Percentiles rank a stretch among this genome's conserved stretches.
Conservation (phyloP, 2,113 vertebrate genomes). For the Ailuropoda melanoleuca region DNA sequence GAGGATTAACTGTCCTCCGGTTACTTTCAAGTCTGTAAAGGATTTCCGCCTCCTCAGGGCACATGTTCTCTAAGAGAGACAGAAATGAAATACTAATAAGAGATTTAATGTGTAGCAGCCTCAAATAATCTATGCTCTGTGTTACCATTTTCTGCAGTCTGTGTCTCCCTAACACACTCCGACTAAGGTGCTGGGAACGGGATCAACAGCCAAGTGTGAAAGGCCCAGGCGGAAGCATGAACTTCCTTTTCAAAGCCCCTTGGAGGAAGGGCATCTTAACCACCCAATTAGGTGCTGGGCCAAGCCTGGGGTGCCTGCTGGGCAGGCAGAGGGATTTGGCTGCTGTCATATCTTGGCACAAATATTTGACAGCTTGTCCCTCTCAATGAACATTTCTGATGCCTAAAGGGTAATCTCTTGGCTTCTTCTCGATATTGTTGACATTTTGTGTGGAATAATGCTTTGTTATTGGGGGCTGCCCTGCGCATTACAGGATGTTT, state of each 20-base stretch:
- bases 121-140: constrained; percentile 7
- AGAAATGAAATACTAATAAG: constrained; percentile 58
- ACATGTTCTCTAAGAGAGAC: constrained; percentile 42
- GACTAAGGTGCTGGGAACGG: background rate
- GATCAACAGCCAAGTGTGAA: background rate
- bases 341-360: background rate
- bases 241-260: background rate
- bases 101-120: background rate
- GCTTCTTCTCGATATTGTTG: background rate
- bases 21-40: constrained; percentile 50
- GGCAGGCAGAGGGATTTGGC: background rate
- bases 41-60: constrained; percentile 43
- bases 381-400: background rate
- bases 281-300: background rate
- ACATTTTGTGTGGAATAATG: background rate
- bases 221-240: background rate
- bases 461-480: background rate
- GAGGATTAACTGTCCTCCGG: constrained; percentile 15
- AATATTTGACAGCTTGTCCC: background rate
- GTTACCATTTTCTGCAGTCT: background rate
- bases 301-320: background rate
- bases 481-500: background rate
- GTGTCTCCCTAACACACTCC: background rate
- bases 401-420: background rate
- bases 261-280: background rate